phyloP scores from a whole-genome alignment of 1,140 invertebrate genomes.

The Cydia splendana region DNA sequence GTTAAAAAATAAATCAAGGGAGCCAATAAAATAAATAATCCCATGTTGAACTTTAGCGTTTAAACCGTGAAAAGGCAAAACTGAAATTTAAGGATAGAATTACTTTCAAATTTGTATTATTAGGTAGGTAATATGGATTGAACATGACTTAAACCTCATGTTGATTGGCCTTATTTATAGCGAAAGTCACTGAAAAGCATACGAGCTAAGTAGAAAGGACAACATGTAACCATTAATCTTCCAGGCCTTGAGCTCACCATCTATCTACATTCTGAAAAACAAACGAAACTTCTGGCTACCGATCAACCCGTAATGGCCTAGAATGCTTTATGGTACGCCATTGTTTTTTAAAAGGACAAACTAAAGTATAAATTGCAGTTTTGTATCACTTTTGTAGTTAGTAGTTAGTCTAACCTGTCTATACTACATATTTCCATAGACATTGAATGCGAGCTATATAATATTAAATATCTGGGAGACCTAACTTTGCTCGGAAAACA shows the following conservation, averaged over 20 bases:
- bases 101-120: too few relatives aligned
- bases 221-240: constrained; percentile 11
- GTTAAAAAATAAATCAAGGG: too few relatives aligned
- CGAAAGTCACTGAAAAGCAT: neutral
- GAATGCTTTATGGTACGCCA: neutral
- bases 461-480: too few relatives aligned
- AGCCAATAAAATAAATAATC: too few relatives aligned
- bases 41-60: too few relatives aligned
- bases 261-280: constrained; percentile 15
- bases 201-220: neutral
- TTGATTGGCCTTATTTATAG: neutral
- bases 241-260: neutral
- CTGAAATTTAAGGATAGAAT: too few relatives aligned
- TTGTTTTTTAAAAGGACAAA: neutral
- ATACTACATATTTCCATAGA: neutral
- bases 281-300: constrained; percentile 11
- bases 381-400: neutral
- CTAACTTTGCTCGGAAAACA: too few relatives aligned
- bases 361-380: neutral
- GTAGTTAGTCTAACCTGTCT: neutral
- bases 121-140: neutral
- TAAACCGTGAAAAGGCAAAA: too few relatives aligned
- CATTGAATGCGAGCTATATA: neutral
- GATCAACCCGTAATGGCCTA: constrained; percentile 6
- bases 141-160: neutral